A percentile compares a stretch with the other conserved stretches of the same genome.
phyloP scores from a whole-genome alignment of 1,140 invertebrate species.

The Magallana ariakensis region DNA sequence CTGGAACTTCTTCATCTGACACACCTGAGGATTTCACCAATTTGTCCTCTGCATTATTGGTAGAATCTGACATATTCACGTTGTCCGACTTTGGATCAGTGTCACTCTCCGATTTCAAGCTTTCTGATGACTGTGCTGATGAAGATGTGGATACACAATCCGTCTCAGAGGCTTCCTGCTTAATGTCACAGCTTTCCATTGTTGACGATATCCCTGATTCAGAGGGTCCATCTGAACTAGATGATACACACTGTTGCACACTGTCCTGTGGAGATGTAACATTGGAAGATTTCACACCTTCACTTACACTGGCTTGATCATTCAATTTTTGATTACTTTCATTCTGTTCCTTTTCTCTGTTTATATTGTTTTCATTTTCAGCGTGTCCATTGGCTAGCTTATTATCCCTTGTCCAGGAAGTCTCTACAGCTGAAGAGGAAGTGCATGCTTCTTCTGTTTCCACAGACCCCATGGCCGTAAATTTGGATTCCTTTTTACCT shows the following conservation, averaged over 20 bases:
- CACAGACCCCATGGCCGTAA: conserved; percentile 2
- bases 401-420: conserved; percentile 57
- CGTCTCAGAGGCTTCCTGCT: conserved; percentile 30
- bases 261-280: neutral
- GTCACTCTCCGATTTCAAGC: neutral
- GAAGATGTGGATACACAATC: conserved; percentile 35
- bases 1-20: neutral
- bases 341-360: conserved; percentile 68
- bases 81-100: neutral
- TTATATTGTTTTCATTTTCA: conserved; percentile 76
- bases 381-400: conserved; percentile 74
- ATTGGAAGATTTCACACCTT: neutral
- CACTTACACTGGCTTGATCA: conserved; percentile 12
- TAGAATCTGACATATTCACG: neutral
- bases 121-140: conserved; percentile 12
- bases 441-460: conserved; percentile 17
- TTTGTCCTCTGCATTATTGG: neutral
- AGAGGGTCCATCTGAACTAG: conserved; percentile 33
- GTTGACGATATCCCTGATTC: neutral
- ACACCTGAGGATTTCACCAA: neutral
- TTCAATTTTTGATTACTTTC: conserved; percentile 30
- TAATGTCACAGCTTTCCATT: conserved; percentile 24
- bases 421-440: conserved; percentile 40
- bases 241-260: conserved; percentile 17
- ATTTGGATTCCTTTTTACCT: conserved; percentile 58